These are phyloP conservation scores for Leptarthrus brevirostris DNA, from an alignment of 2,888 invertebrate species.

Conservation along the genomic window DNA sequence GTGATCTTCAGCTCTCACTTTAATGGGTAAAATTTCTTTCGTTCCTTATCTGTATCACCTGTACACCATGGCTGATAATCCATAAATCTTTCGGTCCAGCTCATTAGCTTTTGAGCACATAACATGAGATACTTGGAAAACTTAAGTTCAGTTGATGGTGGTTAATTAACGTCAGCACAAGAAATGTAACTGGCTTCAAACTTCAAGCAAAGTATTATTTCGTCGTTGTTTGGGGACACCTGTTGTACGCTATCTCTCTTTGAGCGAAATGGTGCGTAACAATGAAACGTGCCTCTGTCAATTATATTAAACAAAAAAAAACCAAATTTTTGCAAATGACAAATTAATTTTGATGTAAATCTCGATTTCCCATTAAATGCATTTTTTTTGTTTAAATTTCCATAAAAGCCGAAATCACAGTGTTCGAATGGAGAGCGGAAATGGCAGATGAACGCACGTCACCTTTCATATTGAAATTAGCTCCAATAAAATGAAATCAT, in stretches of 20 bases:
- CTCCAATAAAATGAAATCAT: slow-evolving; percentile 11
- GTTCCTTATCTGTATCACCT: slow-evolving; percentile 38
- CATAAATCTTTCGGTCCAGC: slow-evolving; percentile 28
- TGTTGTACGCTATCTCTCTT: no score
- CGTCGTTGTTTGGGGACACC: no score
- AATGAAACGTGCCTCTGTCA: no score
- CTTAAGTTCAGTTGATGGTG: neutral
- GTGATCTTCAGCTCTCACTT: slow-evolving; percentile 42
- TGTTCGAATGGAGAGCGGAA: neutral
- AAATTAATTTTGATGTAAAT: no score
- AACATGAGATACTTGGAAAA: neutral
- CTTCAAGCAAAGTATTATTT: no score
- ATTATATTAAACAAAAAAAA: neutral
- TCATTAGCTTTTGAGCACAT: slow-evolving; percentile 30
- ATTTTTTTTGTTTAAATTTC: neutral
- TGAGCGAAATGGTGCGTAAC: no score
- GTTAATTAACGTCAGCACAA: no score
- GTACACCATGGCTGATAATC: slow-evolving; percentile 5
- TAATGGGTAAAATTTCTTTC: slow-evolving; percentile 41
- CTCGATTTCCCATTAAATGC: no score
- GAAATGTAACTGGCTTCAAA: no score
- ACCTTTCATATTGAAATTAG: slow-evolving; percentile 31
- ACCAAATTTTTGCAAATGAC: neutral
- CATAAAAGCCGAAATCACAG: neutral
- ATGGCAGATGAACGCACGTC: neutral